Evolutionary conservation across 2,888 invertebrate genomes (phyloP).

Genomic region (Eumacrocentrus americanus): DNA sequence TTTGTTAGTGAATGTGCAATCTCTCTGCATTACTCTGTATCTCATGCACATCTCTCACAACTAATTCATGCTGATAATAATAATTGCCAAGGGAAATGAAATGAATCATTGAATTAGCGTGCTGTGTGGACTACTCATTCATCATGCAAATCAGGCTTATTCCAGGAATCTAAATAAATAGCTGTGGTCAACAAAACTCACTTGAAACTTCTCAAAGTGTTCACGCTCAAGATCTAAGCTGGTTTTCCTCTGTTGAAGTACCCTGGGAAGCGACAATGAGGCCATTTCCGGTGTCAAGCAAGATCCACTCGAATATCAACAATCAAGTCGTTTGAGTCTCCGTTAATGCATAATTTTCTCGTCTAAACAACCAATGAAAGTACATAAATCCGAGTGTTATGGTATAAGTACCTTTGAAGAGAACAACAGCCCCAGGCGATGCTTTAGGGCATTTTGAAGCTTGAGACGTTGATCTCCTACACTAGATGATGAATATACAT

Average conservation of each 20-base stretch:
- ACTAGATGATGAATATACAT: not conserved
- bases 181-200: slow-evolving; percentile 53
- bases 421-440: not conserved
- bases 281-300: slow-evolving; percentile 64
- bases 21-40: not conserved
- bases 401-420: not conserved
- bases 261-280: slow-evolving; percentile 74
- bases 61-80: not conserved
- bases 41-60: not conserved
- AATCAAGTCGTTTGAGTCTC: not conserved
- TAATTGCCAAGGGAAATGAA: not conserved
- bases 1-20: slow-evolving; percentile 1
- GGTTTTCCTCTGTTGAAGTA: slow-evolving; percentile 76
- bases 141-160: too few species aligned
- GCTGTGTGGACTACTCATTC: too few species aligned
- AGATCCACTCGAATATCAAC: not conserved
- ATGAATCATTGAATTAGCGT: not conserved
- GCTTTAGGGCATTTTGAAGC: too few species aligned
- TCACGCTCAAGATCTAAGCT: slow-evolving; percentile 80
- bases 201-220: slow-evolving; percentile 85
- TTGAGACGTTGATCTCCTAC: too few species aligned
- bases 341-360: not conserved
- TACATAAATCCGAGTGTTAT: not conserved
- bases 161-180: not conserved
- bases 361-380: not conserved